phyloP scores from a whole-genome alignment of 2,113 vertebrate genomes.

The Callipepla californica region DNA sequence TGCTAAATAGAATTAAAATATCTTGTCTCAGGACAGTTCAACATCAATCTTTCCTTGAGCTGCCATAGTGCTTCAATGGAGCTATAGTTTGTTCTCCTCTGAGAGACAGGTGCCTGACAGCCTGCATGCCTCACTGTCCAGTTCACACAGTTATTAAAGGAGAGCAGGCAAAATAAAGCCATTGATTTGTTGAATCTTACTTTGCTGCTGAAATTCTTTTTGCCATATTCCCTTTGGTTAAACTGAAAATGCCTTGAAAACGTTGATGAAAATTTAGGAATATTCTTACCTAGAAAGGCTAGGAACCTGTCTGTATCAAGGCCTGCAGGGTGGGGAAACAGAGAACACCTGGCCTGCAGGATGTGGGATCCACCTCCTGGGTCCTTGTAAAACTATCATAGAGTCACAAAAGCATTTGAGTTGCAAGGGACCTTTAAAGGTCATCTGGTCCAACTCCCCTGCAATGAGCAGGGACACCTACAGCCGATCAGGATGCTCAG shows the following conservation, averaged over 20 bases:
- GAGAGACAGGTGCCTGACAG: not conserved
- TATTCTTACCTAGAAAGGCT: not conserved
- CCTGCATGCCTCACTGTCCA: not conserved
- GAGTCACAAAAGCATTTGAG: too few species aligned
- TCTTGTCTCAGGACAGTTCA: conserved; percentile 44
- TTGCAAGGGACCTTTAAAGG: too few species aligned
- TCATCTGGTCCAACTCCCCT: too few species aligned
- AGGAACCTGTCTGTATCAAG: not conserved
- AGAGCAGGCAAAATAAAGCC: not conserved
- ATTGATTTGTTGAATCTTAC: not conserved
- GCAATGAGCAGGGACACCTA: too few species aligned
- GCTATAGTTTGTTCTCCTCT: conserved; percentile 11
- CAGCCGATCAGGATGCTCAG: too few species aligned
- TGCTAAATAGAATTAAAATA: conserved; percentile 61
- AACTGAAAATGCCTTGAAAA: not conserved
- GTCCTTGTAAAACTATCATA: not conserved
- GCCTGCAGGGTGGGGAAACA: not conserved
- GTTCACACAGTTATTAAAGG: not conserved
- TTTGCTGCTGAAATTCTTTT: not conserved
- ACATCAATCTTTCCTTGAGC: conserved; percentile 49
- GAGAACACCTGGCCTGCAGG: not conserved
- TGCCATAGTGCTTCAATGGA: not conserved
- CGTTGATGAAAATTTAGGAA: not conserved
- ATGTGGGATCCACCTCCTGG: not conserved
- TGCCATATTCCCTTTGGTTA: not conserved